Evolutionary conservation across 2,113 vertebrate species (phyloP).

Genomic region (Meles meles): DNA sequence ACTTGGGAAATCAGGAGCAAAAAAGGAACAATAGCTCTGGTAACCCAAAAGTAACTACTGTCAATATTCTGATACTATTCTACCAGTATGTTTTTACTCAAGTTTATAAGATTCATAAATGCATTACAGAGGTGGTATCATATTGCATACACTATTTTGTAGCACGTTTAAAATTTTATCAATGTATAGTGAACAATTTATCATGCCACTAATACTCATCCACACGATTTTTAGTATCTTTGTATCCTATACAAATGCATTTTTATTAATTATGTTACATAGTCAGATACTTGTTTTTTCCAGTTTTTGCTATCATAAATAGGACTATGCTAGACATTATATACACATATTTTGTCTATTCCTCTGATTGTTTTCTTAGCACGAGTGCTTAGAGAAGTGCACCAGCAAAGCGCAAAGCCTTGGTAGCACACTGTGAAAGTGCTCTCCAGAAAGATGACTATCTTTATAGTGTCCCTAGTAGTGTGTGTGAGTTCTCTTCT

Average conservation of each 20-base stretch:
- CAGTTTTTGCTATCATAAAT: background rate
- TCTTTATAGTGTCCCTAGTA: background rate
- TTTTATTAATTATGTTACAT: background rate
- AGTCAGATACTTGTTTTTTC: background rate
- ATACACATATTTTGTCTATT: background rate
- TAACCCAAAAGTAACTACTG: background rate
- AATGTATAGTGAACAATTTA: background rate
- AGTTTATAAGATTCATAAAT: background rate
- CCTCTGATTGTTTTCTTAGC: background rate
- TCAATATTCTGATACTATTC: background rate
- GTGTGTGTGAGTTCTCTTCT: background rate
- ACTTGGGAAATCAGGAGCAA: background rate
- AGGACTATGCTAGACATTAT: background rate
- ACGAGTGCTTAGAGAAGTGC: background rate
- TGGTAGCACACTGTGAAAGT: background rate
- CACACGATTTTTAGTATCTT: background rate
- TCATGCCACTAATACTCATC: background rate
- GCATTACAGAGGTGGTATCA: background rate
- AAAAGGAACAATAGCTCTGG: background rate
- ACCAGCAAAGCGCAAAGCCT: background rate
- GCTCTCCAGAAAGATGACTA: background rate
- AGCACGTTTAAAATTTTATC: background rate
- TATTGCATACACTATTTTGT: background rate
- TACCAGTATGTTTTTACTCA: background rate
- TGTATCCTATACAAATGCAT: background rate